Evolutionary conservation across 2,113 vertebrate species (phyloP).

Genomic region (cattle (Bos taurus)): DNA sequence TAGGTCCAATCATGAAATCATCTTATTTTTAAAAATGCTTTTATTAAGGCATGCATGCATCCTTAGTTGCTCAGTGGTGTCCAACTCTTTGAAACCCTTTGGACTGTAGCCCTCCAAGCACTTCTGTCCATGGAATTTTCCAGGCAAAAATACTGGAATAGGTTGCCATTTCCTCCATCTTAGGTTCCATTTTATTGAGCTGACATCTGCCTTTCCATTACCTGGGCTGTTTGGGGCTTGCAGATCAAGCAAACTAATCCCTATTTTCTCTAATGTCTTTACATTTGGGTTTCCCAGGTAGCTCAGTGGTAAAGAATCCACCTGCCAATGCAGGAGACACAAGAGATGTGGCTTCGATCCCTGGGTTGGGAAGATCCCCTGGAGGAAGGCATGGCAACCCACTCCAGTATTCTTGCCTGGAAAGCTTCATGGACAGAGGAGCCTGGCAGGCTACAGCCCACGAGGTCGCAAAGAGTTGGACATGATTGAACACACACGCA

Average conservation of each 20-base stretch:
- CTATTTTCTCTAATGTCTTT: not conserved
- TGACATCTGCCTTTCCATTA: not conserved
- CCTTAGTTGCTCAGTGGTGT: not conserved
- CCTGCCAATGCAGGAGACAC: not conserved
- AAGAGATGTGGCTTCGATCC: accelerated
- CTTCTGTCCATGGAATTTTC: not conserved
- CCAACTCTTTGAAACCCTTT: not conserved
- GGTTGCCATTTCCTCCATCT: not conserved
- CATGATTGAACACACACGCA: accelerated
- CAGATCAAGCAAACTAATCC: not conserved
- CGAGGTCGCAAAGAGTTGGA: not conserved
- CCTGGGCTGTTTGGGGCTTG: not conserved
- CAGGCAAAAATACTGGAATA: not conserved
- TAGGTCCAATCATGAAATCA: not conserved
- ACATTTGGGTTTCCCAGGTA: not conserved
- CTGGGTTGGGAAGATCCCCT: not conserved
- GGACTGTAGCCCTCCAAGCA: not conserved
- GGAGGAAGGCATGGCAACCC: not conserved
- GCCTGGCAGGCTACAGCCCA: not conserved
- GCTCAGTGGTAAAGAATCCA: not conserved
- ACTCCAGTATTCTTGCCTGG: not conserved
- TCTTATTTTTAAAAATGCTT: not conserved
- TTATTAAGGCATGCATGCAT: not conserved
- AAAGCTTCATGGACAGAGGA: not conserved
- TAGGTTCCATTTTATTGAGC: not conserved